A percentile compares a stretch with the other conserved stretches of the same genome.
These are phyloP conservation scores for Pandion haliaetus DNA, from an alignment of 2,113 vertebrate species.

Conservation along the genomic window DNA sequence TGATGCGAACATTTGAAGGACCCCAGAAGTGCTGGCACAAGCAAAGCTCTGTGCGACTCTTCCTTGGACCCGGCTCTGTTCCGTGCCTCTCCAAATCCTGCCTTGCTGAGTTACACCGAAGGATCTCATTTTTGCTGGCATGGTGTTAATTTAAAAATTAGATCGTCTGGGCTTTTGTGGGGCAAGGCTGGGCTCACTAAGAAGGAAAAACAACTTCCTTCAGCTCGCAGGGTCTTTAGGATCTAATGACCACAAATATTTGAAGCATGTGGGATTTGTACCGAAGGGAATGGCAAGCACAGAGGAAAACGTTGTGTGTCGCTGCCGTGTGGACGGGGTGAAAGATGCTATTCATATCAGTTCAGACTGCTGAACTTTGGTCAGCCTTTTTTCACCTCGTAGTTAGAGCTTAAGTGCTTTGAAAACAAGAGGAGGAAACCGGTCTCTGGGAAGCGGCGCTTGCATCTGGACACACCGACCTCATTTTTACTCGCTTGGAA, in stretches of 20 bases:
- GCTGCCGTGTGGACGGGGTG: not conserved
- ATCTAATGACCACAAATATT: not conserved
- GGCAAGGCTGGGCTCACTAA: not conserved
- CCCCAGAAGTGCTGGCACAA: too few relatives aligned
- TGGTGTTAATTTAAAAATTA: not conserved
- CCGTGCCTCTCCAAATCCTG: not conserved
- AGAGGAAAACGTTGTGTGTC: not conserved
- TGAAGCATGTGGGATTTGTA: not conserved
- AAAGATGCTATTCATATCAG: not conserved
- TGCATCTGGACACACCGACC: rapidly evolving
- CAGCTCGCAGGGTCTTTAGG: not conserved
- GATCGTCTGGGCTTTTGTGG: not conserved
- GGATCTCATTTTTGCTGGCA: rapidly evolving
- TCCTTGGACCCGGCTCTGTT: not conserved
- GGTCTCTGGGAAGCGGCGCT: not conserved
- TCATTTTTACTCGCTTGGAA: rapidly evolving
- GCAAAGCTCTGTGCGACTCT: not conserved
- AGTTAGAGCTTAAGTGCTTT: not conserved
- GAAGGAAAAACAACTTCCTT: not conserved
- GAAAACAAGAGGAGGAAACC: not conserved
- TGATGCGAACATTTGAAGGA: rapidly evolving
- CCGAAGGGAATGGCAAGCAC: not conserved
- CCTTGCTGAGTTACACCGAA: rapidly evolving
- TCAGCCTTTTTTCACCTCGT: not conserved
- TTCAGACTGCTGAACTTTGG: not conserved